A percentile compares a stretch with the other conserved stretches of the same genome.
Conservation (phyloP, 2,888 invertebrate genomes). For the Buathra laborator region DNA sequence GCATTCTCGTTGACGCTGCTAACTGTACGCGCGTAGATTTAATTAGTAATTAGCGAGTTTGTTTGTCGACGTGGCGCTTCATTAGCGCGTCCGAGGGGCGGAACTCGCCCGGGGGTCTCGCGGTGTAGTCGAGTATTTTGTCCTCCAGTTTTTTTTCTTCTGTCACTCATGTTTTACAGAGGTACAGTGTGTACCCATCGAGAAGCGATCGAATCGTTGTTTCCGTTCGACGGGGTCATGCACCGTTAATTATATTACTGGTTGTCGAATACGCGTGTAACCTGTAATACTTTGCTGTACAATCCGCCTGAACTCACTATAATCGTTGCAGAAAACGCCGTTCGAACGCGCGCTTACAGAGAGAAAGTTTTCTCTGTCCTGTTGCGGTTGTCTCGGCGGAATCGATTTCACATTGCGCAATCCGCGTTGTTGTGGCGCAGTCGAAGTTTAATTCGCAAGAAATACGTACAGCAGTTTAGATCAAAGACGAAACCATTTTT, state of each 20-base stretch:
- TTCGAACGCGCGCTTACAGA: constrained; percentile 31
- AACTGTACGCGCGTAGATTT: constrained; percentile 66
- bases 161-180: background rate
- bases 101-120: background rate
- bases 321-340: constrained; percentile 31
- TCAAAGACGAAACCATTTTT: background rate
- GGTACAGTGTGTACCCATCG: background rate
- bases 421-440: constrained; percentile 39
- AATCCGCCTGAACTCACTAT: background rate
- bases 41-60: constrained; percentile 74
- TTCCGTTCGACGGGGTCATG: background rate
- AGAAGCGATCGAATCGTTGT: background rate
- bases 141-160: constrained; percentile 18
- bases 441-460: constrained; percentile 36
- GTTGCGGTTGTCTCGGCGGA: constrained; percentile 54
- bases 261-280: constrained; percentile 9
- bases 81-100: constrained; percentile 65
- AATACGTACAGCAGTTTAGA: background rate
- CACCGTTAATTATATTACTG: constrained; percentile 30
- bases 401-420: constrained; percentile 66
- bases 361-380: constrained; percentile 63
- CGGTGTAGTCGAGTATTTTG: constrained; percentile 36
- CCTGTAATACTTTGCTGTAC: constrained; percentile 12
- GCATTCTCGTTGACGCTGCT: constrained; percentile 44
- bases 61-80: constrained; percentile 69